Conservation (phyloP, 2,888 invertebrate genomes). For the Phaonia tiefii region DNA sequence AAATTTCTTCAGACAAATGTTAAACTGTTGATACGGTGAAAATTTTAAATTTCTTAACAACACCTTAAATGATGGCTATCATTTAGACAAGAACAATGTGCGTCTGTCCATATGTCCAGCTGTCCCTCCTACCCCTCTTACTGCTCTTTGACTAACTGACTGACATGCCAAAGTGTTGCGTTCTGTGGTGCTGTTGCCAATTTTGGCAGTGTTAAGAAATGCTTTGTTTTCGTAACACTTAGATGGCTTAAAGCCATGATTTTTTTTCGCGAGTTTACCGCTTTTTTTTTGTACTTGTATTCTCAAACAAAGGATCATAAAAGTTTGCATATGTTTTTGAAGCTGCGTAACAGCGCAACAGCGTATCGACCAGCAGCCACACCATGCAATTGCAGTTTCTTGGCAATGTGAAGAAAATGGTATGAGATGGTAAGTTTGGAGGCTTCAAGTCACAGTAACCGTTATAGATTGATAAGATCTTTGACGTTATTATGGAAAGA, state of each 20-base stretch:
- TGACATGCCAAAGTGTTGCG: not conserved
- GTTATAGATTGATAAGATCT: conserved; percentile 63
- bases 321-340: conserved; percentile 57
- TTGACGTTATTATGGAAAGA: conserved; percentile 5
- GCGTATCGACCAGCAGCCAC: not conserved
- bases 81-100: conserved; percentile 20
- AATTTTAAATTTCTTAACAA: conserved; percentile 42
- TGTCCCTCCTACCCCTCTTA: not conserved
- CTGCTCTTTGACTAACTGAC: not conserved
- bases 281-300: conserved; percentile 14
- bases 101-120: not conserved
- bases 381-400: no score
- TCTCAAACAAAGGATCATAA: conserved; percentile 60
- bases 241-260: conserved; percentile 50
- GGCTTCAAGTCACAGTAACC: conserved; percentile 53
- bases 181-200: not conserved
- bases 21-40: conserved; percentile 3
- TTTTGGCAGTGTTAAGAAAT: conserved; percentile 10
- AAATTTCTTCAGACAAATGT: not conserved
- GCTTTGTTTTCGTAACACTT: conserved; percentile 28
- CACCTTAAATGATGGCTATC: conserved; percentile 49
- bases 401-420: not conserved
- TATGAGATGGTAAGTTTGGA: conserved; percentile 24
- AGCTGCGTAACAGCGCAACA: conserved; percentile 56
- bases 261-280: no score